phyloP scores from a whole-genome alignment of 2,113 vertebrate genomes.

The Rhinogobius similis region DNA sequence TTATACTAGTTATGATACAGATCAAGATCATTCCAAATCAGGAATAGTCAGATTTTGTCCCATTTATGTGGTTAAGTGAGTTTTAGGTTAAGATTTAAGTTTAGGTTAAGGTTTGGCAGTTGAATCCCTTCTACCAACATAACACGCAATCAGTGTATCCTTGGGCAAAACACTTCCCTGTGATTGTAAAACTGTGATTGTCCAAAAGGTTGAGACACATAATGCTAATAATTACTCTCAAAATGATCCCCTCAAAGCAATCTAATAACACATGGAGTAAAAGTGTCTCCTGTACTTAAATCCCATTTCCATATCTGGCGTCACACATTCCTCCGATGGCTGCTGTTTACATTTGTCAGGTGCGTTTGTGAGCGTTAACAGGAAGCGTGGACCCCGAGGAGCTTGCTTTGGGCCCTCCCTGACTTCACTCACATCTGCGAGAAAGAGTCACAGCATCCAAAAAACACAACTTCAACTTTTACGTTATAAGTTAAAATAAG shows the following conservation, averaged over 20 bases:
- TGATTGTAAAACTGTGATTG: conserved; percentile 1
- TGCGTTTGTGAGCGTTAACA: conserved; percentile 47
- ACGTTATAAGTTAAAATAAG: neutral
- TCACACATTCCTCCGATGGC: neutral
- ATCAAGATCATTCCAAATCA: no score
- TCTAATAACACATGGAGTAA: neutral
- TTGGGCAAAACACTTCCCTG: no score
- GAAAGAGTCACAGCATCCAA: conserved; percentile 17
- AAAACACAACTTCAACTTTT: neutral
- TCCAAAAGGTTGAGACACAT: neutral
- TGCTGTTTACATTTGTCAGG: conserved; percentile 40
- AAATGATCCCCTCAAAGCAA: neutral
- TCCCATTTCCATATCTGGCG: neutral
- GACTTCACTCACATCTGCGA: conserved; percentile 63
- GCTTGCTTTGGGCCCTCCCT: conserved; percentile 48
- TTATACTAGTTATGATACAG: no score
- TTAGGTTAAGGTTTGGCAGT: no score
- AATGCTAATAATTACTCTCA: neutral
- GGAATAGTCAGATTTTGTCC: no score
- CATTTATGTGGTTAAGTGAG: no score
- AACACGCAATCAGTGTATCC: no score
- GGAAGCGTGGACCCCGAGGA: conserved; percentile 62
- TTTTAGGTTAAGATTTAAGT: no score
- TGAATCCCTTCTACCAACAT: no score
- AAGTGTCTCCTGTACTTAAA: neutral